A percentile compares a stretch with the other conserved stretches of the same genome.
These are phyloP conservation scores for Falco novaeseelandiae DNA, from an alignment of 2,797 vertebrate genomes.

Conservation along the genomic window DNA sequence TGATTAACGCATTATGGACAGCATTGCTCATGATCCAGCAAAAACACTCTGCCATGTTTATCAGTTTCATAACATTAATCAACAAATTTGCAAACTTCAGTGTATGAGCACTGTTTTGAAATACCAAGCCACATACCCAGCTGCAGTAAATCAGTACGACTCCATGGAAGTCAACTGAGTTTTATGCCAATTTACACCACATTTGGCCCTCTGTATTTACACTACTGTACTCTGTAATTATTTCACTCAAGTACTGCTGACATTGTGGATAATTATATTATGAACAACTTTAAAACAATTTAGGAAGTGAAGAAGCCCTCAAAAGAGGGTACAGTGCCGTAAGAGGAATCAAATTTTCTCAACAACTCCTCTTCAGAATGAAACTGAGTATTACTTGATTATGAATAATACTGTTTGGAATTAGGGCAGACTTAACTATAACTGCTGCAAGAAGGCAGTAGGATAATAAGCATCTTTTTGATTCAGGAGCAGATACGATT, in stretches of 20 bases:
- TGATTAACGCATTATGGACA: not conserved
- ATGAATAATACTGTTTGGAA: not conserved
- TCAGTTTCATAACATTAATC: not conserved
- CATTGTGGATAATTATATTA: not conserved
- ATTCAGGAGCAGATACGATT: not conserved
- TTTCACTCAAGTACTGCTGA: not conserved
- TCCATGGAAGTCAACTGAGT: not conserved
- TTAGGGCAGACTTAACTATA: not conserved
- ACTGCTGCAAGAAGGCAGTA: not conserved
- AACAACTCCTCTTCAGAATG: conserved; percentile 1
- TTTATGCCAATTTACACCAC: not conserved
- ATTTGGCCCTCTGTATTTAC: not conserved
- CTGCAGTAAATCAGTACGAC: not conserved
- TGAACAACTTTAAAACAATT: not conserved
- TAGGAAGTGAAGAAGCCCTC: not conserved
- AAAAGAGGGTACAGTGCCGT: not conserved
- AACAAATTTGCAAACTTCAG: not conserved
- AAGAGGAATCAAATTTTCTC: conserved; percentile 7
- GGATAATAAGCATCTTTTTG: not conserved
- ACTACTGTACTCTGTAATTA: not conserved
- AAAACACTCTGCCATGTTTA: not conserved
- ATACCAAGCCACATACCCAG: not conserved
- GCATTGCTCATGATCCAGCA: not conserved
- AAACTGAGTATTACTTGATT: not conserved
- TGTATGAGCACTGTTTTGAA: not conserved